Percentiles rank a stretch among this genome's conserved stretches.
phyloP scores from a whole-genome alignment of 2,113 vertebrate species.

The Pongo abelii region DNA sequence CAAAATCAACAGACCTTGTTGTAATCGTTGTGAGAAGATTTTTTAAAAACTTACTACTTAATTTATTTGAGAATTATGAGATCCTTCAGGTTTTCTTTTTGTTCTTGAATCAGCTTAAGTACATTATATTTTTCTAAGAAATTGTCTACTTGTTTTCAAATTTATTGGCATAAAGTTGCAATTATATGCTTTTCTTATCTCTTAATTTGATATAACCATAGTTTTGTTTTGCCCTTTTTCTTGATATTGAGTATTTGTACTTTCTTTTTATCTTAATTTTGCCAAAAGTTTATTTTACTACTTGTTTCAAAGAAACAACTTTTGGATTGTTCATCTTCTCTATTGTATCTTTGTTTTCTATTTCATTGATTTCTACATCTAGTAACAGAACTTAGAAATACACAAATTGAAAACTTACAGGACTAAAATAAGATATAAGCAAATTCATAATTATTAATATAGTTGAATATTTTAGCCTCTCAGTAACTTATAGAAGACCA shows the following conservation, averaged over 20 bases:
- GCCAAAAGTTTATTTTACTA: neutral
- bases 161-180: neutral
- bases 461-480: neutral
- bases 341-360: neutral
- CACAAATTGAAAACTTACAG: neutral
- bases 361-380: neutral
- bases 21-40: neutral
- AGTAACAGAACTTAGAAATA: neutral
- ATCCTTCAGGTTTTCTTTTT: neutral
- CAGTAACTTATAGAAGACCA: neutral
- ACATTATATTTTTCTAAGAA: neutral
- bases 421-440: neutral
- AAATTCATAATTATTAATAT: neutral
- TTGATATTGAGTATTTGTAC: neutral
- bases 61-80: conserved; percentile 7
- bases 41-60: neutral
- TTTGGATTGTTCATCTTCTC: neutral
- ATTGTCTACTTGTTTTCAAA: neutral
- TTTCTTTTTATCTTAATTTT: neutral
- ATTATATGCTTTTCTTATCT: neutral
- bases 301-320: neutral
- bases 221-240: neutral
- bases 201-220: neutral
- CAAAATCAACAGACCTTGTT: neutral
- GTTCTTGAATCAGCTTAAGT: neutral